These are phyloP conservation scores for Andricus quercusramuli DNA, from an alignment of 2,888 invertebrate genomes.

Conservation along the genomic window DNA sequence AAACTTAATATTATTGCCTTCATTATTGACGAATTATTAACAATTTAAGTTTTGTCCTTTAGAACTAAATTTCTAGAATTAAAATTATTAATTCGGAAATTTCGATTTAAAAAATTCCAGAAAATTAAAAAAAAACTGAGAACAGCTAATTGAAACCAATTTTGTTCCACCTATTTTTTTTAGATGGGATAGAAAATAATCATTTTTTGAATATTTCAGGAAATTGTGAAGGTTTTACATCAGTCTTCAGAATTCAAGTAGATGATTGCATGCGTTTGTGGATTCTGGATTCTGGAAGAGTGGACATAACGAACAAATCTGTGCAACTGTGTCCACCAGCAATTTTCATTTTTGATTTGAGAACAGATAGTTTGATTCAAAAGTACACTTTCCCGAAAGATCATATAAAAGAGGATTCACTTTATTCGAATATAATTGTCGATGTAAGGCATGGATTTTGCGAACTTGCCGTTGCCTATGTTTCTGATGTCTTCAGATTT, in stretches of 20 bases:
- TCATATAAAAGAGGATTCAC: conserved; percentile 84
- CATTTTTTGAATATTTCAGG: conserved; percentile 68
- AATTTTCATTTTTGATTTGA: conserved; percentile 86
- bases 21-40: too few relatives aligned
- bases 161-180: too few relatives aligned
- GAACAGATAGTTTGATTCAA: conserved; percentile 83
- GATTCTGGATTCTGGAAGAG: conserved; percentile 90
- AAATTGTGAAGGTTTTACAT: conserved; percentile 86
- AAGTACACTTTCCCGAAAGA: conserved; percentile 84
- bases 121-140: too few relatives aligned
- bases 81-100: too few relatives aligned
- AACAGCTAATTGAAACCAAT: too few relatives aligned
- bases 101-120: too few relatives aligned
- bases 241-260: conserved; percentile 87
- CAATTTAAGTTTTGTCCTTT: too few relatives aligned
- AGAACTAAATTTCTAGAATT: too few relatives aligned
- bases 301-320: conserved; percentile 83
- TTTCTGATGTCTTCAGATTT: conserved; percentile 86
- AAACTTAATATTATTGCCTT: too few relatives aligned
- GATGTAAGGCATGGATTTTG: conserved; percentile 83
- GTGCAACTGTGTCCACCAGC: conserved; percentile 87
- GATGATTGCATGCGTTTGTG: conserved; percentile 89
- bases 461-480: conserved; percentile 83
- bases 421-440: conserved; percentile 85
- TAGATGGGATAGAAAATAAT: neutral